Percentiles rank a stretch among this genome's conserved stretches.
These are phyloP conservation scores for Trimorus sp. DNA, from an alignment of 2,888 invertebrate species.

Conservation along the genomic window DNA sequence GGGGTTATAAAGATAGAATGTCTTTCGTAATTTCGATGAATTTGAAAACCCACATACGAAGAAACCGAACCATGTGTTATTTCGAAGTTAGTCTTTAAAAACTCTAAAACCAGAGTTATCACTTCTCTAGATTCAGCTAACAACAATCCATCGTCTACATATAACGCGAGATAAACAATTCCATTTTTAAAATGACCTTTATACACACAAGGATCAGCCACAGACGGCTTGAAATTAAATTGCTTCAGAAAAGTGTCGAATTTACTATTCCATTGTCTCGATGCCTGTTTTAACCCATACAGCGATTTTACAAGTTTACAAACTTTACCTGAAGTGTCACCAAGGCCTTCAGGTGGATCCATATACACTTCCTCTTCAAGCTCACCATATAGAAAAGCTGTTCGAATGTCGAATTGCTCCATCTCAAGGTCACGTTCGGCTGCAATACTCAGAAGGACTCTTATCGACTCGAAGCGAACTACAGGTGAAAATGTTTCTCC, in stretches of 20 bases:
- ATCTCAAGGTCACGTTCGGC: constrained; percentile 36
- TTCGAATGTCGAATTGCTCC: constrained; percentile 73
- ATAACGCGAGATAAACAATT: constrained; percentile 70
- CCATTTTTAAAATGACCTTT: constrained; percentile 49
- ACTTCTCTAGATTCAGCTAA: constrained; percentile 22
- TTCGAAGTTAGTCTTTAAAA: constrained; percentile 5
- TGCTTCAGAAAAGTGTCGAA: constrained; percentile 70
- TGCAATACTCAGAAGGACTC: constrained; percentile 68
- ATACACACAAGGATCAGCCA: constrained; percentile 74
- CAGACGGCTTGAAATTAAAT: constrained; percentile 68
- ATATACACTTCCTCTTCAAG: constrained; percentile 74
- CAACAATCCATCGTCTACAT: constrained; percentile 75
- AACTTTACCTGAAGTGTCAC: constrained; percentile 54
- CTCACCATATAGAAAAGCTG: constrained; percentile 73
- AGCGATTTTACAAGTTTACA: constrained; percentile 71
- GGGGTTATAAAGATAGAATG: too few species aligned
- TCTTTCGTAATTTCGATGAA: too few species aligned
- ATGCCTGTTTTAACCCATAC: constrained; percentile 78
- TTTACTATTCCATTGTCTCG: constrained; percentile 75
- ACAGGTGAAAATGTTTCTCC: constrained; percentile 74
- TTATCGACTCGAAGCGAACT: constrained; percentile 69
- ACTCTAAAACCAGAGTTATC: constrained; percentile 18
- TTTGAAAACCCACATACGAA: too few species aligned
- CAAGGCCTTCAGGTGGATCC: constrained; percentile 75
- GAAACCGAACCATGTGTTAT: not conserved